Evolutionary conservation across 2,888 invertebrate species (phyloP).

Genomic region (Sialis lutaria): DNA sequence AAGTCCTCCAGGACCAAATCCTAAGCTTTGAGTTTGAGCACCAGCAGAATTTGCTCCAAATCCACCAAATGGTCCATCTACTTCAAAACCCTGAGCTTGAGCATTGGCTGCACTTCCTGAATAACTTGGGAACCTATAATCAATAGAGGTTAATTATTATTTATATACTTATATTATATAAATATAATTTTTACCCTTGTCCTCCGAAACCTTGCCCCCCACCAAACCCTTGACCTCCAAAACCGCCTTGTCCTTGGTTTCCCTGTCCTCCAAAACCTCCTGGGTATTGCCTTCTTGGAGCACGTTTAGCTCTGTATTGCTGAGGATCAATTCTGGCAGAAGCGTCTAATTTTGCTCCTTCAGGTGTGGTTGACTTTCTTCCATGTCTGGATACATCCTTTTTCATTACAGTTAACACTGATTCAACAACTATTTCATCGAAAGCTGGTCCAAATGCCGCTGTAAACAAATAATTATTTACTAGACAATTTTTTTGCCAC

Average conservation of each 20-base stretch:
- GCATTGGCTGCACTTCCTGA: slow-evolving; percentile 18
- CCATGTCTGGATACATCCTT: slow-evolving; percentile 18
- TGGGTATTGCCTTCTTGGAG: too few relatives aligned
- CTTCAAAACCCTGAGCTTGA: slow-evolving; percentile 23
- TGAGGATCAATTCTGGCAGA: too few relatives aligned
- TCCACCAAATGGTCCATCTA: slow-evolving; percentile 17
- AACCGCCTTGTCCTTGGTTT: too few relatives aligned
- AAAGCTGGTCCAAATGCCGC: slow-evolving; percentile 20
- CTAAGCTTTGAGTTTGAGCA: slow-evolving; percentile 9
- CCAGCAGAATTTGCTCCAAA: slow-evolving; percentile 10
- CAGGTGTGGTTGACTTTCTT: slow-evolving; percentile 12
- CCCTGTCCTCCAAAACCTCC: too few relatives aligned
- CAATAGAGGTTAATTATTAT: too few relatives aligned
- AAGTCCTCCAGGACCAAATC: slow-evolving; percentile 8
- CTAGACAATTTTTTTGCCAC: too few relatives aligned
- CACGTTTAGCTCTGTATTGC: too few relatives aligned
- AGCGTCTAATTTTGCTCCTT: slow-evolving; percentile 1
- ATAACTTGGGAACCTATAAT: background rate
- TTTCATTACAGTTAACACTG: slow-evolving; percentile 26
- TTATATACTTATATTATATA: too few relatives aligned
- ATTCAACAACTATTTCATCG: slow-evolving; percentile 33
- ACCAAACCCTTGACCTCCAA: too few relatives aligned
- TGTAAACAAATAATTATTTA: slow-evolving; percentile 10
- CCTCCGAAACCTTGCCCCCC: too few relatives aligned
- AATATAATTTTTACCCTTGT: too few relatives aligned